Base-by-base conservation (phyloP, 1,140 invertebrate species). In the Hyposmocoma kahamanoa region DNA sequence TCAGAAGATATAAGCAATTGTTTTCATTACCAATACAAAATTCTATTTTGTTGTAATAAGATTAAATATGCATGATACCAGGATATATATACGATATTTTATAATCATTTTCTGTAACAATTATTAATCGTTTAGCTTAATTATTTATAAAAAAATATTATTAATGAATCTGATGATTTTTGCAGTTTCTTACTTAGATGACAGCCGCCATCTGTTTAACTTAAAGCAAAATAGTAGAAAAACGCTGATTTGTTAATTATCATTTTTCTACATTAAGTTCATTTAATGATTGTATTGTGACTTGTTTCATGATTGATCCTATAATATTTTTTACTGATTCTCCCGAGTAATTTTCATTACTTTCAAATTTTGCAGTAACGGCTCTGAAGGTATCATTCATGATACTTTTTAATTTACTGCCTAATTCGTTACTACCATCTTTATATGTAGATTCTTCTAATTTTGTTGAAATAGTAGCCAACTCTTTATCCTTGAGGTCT, bases 351-450 rank as follows among this genome's bases (percentile, higher is more conserved):
- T 28, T 56, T 48, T 67, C 59, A 45, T 65, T 42, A 50, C 60
- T 62, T 50, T 74, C 52, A 62, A 84, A 77, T 50, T 77, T 70
- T 2, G 39, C 53, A 34, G 71, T 66, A 51, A 82, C 65, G 17
- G 64, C 53, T 59, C 70, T 71, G 42, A 68, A 84, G 62, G 74
- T 75, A 44, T 70, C 57, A 66, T 82, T 84, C 76, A 84, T 82
- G 13, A 82, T 67, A 49, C 57, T 58, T 56, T 84, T 84, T 13
- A 84, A 44, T 59, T 72, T 74, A 43, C 65, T 62, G 53, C 47
- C 50, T 45, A 59, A 48, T 57, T 68, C 59, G 53, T 39, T 30
- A 54, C 34, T 42, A 22, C 39, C 44, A 20, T 36, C 32, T 51
- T 39, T 63, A 44, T 55, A 28, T 28, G 8, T 51, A 36, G 32